Conservation (phyloP, 2,888 invertebrate genomes). For the Morinoia aosen region DNA sequence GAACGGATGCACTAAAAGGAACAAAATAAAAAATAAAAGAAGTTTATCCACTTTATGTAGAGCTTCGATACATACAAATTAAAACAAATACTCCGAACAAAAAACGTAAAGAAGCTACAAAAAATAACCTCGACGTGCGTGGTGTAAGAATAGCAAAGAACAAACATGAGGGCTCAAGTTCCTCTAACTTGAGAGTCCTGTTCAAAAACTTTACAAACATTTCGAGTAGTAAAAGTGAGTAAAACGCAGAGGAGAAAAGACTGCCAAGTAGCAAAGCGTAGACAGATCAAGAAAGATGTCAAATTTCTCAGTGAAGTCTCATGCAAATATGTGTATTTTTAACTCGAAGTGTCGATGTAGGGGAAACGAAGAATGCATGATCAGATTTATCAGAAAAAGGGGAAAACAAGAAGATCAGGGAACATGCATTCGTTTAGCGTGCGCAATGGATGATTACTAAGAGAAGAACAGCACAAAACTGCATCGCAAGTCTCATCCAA, state of each 20-base stretch:
- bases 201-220: neutral
- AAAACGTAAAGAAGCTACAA: constrained; percentile 29
- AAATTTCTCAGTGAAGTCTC: too few species aligned
- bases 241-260: neutral
- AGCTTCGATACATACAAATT: constrained; percentile 50
- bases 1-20: neutral
- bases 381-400: neutral
- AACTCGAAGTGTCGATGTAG: neutral
- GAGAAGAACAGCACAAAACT: neutral
- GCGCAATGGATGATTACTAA: neutral
- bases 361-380: neutral
- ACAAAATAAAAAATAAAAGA: constrained; percentile 26
- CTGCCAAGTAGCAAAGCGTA: neutral
- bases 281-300: neutral
- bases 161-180: neutral
- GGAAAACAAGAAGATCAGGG: neutral
- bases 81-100: constrained; percentile 39
- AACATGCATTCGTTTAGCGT: neutral
- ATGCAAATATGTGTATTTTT: neutral
- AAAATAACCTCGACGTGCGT: neutral
- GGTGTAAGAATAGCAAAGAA: neutral
- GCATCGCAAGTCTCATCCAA: neutral
- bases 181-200: neutral
- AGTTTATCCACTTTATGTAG: constrained; percentile 43
- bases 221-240: neutral